Evolutionary conservation across 2,797 vertebrate genomes (phyloP), one percentile per base, ranked within the genome.

Genomic region (Trachops cirrhosus): DNA sequence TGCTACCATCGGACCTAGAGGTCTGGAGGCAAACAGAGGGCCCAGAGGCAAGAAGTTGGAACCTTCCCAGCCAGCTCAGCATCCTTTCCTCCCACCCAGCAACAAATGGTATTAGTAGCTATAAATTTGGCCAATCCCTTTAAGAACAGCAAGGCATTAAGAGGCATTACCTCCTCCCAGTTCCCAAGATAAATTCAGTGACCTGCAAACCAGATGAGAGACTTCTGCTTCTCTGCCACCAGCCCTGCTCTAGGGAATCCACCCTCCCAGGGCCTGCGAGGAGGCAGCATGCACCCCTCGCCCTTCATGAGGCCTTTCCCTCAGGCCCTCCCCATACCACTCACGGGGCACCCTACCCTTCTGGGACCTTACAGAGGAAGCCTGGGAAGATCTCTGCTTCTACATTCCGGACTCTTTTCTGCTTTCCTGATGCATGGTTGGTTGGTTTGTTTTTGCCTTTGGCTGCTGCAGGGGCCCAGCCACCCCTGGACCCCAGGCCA

Each of bases 121-220:
- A 73, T 71, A 95, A 96, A 96, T 92, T 88, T 78, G 97, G 95
- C 85, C 96, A 93, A 95, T 97, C 94, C 93, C 91, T 96, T 96
- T 97, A 97, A 92, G 94, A 92, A 78, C 50, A 77, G 92, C 74
- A 46, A 37, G 67, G 92, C 88, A 91, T 96, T 95, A 97, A 97
- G 77, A 44, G 78, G 90, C 74, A 94, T 78, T 84, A 96, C 77
- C 68, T 77, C 41, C 68, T n/a, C 24, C 62, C 44, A 71, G 22
- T 21, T 34, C 73, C 77, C 68, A 9, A 78, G 84, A 79, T 78
- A 59, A 90, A 70, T 32, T 34, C 15, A 9, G 71, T 86, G 90
- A 93, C 79, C 90, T 93, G 88, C 41, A 95, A 89, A 88, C 37
- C 87, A 84, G 87, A 74, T 11, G 39, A 71, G 74, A n/a, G 12